Conservation (phyloP, 1,140 invertebrate genomes). For the Eurosta solidaginis region DNA sequence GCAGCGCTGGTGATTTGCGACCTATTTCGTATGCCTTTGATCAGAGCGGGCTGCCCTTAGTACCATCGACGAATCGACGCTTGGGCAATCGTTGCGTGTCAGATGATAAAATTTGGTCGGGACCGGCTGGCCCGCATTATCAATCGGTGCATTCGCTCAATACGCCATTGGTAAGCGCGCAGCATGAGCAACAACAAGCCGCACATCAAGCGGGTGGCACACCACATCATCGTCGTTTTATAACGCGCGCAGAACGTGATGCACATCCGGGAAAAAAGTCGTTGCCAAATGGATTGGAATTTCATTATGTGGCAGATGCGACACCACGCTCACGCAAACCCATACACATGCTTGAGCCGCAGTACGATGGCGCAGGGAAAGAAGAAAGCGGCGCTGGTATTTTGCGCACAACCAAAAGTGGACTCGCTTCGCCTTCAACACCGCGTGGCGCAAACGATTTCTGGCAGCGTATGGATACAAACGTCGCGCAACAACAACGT, state of each 20-base stretch:
- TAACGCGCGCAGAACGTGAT: constrained; percentile 49
- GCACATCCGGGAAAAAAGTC: constrained; percentile 50
- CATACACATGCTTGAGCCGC: constrained; percentile 62
- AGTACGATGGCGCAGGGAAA: neutral
- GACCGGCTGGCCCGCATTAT: constrained; percentile 57
- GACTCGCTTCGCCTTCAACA: constrained; percentile 41
- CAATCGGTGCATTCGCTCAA: constrained; percentile 54
- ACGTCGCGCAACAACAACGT: neutral
- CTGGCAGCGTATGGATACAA: constrained; percentile 65
- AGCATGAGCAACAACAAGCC: neutral
- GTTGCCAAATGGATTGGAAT: constrained; percentile 36
- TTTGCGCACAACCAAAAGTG: constrained; percentile 53
- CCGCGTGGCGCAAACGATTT: constrained; percentile 63
- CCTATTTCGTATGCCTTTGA: constrained; percentile 65
- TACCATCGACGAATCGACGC: neutral
- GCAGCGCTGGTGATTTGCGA: constrained; percentile 48
- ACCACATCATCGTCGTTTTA: constrained; percentile 44
- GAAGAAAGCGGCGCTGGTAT: constrained; percentile 42
- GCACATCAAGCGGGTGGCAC: neutral
- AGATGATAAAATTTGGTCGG: constrained; percentile 59
- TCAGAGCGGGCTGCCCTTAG: constrained; percentile 33
- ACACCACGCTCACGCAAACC: constrained; percentile 69
- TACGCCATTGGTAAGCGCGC: constrained; percentile 35
- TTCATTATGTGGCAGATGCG: constrained; percentile 69
- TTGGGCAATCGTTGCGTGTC: constrained; percentile 49